These are phyloP conservation scores for Manacus vitellinus DNA, from an alignment of 2,113 vertebrate species.

Conservation along the genomic window DNA sequence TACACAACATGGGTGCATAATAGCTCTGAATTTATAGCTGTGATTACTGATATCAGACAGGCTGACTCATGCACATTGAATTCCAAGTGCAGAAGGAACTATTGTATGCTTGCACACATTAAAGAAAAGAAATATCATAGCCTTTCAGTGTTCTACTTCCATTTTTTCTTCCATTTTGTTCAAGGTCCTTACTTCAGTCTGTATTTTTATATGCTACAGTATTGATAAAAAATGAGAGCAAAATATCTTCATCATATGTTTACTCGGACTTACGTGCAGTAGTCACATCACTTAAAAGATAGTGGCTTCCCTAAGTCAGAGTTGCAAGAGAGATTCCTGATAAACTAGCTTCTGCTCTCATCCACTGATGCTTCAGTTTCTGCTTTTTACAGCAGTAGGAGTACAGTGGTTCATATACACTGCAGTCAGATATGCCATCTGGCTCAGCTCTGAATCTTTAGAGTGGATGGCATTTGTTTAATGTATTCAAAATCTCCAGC, in stretches of 20 bases:
- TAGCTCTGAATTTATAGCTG: conserved; percentile 21
- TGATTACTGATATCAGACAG: not conserved
- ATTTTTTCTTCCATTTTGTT: not conserved
- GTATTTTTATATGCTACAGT: not conserved
- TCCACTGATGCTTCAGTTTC: not conserved
- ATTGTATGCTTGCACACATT: accelerated
- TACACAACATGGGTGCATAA: not conserved
- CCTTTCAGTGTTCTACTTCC: not conserved
- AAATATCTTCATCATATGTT: not conserved
- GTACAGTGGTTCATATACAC: not conserved
- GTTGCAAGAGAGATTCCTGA: not conserved
- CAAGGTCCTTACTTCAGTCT: not conserved
- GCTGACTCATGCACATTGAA: conserved; percentile 25
- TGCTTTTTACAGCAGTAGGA: not conserved
- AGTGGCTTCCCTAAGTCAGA: not conserved
- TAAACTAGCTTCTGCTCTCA: not conserved
- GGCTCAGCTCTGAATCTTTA: not conserved
- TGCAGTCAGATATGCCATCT: not conserved
- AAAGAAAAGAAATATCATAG: not conserved
- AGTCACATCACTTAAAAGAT: not conserved
- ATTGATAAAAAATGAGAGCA: not conserved
- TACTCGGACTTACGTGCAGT: not conserved
- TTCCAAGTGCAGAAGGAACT: not conserved
- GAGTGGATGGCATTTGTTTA: not conserved
- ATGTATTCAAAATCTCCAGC: not conserved